Evolutionary conservation across 2,797 vertebrate species (phyloP).

Genomic region (Selene dorsalis): DNA sequence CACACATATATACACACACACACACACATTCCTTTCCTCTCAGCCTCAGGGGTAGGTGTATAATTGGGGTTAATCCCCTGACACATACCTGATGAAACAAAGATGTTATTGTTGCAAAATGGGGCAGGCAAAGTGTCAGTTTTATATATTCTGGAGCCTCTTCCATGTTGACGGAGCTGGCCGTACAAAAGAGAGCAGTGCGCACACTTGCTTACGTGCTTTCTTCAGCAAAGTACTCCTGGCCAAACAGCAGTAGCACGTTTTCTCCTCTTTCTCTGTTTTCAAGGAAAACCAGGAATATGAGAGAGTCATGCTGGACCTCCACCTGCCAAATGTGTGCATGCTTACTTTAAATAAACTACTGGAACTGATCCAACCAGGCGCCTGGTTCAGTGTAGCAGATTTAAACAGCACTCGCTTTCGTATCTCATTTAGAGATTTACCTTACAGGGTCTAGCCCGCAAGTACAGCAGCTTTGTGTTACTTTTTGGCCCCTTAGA

Average conservation of each 20-base stretch:
- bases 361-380: conserved; percentile 37
- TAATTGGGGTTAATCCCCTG: conserved; percentile 45
- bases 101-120: conserved; percentile 63
- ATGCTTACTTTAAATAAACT: conserved; percentile 40
- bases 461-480: not conserved
- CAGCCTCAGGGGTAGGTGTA: conserved; percentile 19
- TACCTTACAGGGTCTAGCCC: not conserved
- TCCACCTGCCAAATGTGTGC: conserved; percentile 21
- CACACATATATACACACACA: conserved; percentile 23
- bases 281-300: conserved; percentile 20
- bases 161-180: not conserved
- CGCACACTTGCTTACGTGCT: no score
- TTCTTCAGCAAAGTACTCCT: not conserved
- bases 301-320: conserved; percentile 4
- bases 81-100: conserved; percentile 67
- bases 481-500: conserved; percentile 27
- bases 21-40: conserved; percentile 10
- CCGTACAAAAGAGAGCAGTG: not conserved
- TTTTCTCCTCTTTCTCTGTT: not conserved
- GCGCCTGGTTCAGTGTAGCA: conserved; percentile 17
- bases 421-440: conserved; percentile 12
- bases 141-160: not conserved
- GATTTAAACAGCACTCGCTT: conserved; percentile 32
- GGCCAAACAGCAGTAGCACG: not conserved
- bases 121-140: not conserved